phyloP scores from a whole-genome alignment of 2,797 vertebrate species.

The Cryptoprocta ferox region DNA sequence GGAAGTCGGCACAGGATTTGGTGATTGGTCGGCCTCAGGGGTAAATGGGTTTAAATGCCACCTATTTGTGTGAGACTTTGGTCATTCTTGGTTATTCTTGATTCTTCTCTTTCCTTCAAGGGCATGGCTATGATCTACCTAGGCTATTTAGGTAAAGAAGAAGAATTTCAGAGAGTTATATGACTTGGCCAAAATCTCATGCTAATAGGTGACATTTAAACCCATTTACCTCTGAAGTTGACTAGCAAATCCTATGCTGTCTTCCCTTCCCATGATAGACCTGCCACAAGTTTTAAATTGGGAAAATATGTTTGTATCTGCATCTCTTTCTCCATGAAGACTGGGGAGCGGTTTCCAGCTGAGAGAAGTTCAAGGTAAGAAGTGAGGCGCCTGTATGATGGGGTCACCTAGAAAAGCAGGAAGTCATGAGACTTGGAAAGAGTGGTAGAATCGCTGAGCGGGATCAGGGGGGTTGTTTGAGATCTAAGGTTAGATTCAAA shows the following conservation, averaged over 20 bases:
- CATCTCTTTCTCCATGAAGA: background rate
- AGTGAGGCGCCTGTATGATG: background rate
- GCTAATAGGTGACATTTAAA: background rate
- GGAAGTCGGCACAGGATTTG: background rate
- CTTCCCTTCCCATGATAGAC: background rate
- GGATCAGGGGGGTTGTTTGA: background rate
- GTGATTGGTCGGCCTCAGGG: background rate
- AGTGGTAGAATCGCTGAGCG: background rate
- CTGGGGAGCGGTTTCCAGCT: background rate
- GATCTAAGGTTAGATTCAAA: background rate
- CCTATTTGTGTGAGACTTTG: background rate
- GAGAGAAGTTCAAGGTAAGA: background rate
- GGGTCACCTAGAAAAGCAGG: background rate
- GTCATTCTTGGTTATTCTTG: background rate
- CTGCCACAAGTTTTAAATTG: background rate
- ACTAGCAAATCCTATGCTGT: background rate
- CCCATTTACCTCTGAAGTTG: background rate
- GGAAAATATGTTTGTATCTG: background rate
- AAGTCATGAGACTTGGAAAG: background rate
- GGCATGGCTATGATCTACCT: background rate
- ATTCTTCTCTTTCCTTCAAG: background rate
- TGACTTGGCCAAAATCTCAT: background rate
- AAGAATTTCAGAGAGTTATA: background rate
- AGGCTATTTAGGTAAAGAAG: background rate
- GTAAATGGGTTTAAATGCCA: background rate